Conservation (phyloP, 2,888 invertebrate genomes). For the Iselma pallidipennis region DNA sequence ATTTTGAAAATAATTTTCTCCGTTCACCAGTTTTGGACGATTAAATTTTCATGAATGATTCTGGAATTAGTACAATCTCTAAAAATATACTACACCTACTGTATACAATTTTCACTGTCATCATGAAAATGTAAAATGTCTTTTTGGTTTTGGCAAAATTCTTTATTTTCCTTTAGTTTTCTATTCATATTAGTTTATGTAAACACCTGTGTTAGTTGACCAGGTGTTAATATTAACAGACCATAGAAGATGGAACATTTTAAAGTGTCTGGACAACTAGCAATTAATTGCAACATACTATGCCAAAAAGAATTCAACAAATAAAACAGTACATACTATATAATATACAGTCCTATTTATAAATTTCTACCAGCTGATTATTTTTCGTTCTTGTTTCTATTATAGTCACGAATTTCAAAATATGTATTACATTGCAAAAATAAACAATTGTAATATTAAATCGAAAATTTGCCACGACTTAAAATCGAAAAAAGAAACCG, state of each 20-base stretch:
- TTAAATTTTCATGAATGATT: constrained; percentile 22
- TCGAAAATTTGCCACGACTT: no score
- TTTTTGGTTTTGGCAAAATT: background rate
- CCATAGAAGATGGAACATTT: background rate
- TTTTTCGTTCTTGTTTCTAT: background rate
- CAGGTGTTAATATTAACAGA: constrained; percentile 18
- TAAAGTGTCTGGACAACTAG: background rate
- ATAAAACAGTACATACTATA: background rate
- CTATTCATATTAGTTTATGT: constrained; percentile 16
- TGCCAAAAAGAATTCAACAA: background rate
- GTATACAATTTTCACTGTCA: constrained; percentile 22
- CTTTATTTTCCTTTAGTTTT: background rate
- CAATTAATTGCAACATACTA: background rate
- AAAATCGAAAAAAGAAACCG: no score
- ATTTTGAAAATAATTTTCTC: background rate
- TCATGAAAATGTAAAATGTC: background rate
- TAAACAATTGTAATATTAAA: no score
- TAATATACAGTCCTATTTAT: background rate
- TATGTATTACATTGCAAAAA: background rate
- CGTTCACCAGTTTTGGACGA: background rate
- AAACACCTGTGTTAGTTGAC: constrained; percentile 21
- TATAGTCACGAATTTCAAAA: background rate
- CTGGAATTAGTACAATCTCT: constrained; percentile 19
- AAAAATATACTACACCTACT: constrained; percentile 8
- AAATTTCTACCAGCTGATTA: background rate